phyloP scores from a whole-genome alignment of 2,797 vertebrate species.

The Hapalemur alaotrensis region DNA sequence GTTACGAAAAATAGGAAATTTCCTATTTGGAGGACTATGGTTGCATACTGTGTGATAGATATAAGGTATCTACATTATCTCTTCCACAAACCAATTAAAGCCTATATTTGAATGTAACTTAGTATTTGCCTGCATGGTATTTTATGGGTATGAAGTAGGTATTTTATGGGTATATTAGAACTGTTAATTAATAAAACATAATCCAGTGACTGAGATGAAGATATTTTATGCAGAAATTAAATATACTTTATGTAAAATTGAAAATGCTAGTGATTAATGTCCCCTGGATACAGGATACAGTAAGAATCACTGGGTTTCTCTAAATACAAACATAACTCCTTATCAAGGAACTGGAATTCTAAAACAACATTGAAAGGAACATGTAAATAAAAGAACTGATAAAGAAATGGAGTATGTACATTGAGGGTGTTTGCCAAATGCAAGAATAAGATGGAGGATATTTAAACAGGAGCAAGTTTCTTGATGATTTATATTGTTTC shows the following conservation, averaged over 20 bases:
- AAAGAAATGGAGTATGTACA: not conserved
- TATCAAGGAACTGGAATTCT: conserved; percentile 33
- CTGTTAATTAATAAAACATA: not conserved
- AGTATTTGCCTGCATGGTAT: not conserved
- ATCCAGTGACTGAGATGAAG: not conserved
- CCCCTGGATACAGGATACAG: not conserved
- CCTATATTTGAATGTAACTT: not conserved
- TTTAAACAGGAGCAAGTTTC: not conserved
- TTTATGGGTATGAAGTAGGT: not conserved
- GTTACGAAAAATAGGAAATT: not conserved
- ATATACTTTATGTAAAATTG: not conserved
- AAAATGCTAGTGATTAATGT: not conserved
- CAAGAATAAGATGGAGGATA: not conserved
- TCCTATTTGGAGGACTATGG: not conserved
- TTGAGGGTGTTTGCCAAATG: not conserved
- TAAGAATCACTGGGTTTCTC: not conserved
- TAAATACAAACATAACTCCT: not conserved
- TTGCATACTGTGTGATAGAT: not conserved
- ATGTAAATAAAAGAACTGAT: conserved; percentile 35
- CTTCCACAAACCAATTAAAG: not conserved
- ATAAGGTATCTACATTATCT: not conserved
- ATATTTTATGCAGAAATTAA: not conserved
- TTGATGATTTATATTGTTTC: not conserved
- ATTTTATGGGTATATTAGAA: not conserved
- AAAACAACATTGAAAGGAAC: not conserved